Conservation (phyloP, 2,888 invertebrate species). For the Apamea epomidion region DNA sequence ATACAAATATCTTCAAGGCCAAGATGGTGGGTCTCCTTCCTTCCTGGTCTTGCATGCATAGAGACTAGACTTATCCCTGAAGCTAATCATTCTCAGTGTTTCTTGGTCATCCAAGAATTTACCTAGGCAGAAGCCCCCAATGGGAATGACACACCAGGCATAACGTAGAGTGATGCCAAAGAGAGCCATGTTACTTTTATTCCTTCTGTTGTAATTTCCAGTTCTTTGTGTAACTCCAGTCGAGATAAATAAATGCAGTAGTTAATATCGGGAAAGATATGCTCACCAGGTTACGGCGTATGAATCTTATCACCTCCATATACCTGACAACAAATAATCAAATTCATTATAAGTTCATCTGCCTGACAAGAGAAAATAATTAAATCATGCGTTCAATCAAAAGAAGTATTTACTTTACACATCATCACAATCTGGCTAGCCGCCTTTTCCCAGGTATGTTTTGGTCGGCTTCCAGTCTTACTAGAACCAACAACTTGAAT, state of each 20-base stretch:
- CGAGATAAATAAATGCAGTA: conserved; percentile 91
- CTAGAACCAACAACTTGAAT: background rate
- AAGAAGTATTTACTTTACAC: background rate
- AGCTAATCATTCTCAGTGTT: conserved; percentile 93
- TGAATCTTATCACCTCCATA: conserved; percentile 89
- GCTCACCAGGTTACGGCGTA: conserved; percentile 92
- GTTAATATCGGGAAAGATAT: conserved; percentile 92
- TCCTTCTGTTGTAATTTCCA: conserved; percentile 91
- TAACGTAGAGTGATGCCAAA: conserved; percentile 90
- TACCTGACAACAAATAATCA: conserved; percentile 73
- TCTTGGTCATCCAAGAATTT: conserved; percentile 92
- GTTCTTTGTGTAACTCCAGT: conserved; percentile 93
- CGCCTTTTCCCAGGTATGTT: background rate
- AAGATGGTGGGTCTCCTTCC: conserved; percentile 92
- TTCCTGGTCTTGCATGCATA: conserved; percentile 89
- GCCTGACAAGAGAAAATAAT: background rate
- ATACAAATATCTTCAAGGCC: conserved; percentile 89
- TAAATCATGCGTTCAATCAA: background rate
- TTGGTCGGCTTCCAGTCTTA: background rate
- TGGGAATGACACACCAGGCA: conserved; percentile 88
- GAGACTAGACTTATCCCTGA: conserved; percentile 95
- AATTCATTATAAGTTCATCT: background rate
- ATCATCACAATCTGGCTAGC: background rate
- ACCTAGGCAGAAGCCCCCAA: conserved; percentile 91
- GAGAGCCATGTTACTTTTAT: conserved; percentile 85